Evolutionary conservation across 2,113 vertebrate species (phyloP), one percentile per base, ranked within the genome.

Genomic region (Heloderma charlesbogerti): DNA sequence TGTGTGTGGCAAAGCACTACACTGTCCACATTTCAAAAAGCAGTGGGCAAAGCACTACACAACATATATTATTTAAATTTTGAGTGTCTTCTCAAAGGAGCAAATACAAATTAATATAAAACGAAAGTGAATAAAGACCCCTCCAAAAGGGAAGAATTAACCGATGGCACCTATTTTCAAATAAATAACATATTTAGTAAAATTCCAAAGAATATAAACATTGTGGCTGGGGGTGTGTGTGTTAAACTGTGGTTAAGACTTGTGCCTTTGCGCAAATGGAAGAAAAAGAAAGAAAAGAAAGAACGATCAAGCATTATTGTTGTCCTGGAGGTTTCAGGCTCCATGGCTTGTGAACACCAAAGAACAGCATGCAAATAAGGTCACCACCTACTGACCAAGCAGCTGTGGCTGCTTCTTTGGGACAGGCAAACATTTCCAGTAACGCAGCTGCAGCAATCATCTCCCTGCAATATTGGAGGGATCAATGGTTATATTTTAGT

Each of bases 131-230:
- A 79, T 45, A 13, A 25, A 54, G 69, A 40, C 22, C 63, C 34
- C 31, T 51, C 48, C 48, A 72, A 34, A 6, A n/a, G 3, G 1
- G 15, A 8, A 6, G 82, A 88, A 74, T 16, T 43, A 5, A 1
- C 84, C 22, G 18, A 91, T 16, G 34, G 22, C n/a, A n/a, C 4
- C 45, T 81, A 86, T 34, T 67, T 93, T 63, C 48, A 89, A 91
- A 66, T 31, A 48, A 45, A 34, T 85, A 51, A 54, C 51, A 37
- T 12, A 12, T 34, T 22, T 72, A 91, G 5, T 31, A 1, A 88
- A 63, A 4, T 1, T 69, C 8, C 31, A n/a, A 5, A 79, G 69
- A 89, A 57, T 2, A 45, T 85, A 34, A 25, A 9, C 29, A 25
- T 13, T 18, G 25, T 27, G n/a, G 18, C 40, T 40, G n/a, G n/a